Evolutionary conservation across 2,888 invertebrate genomes (phyloP), one percentile per base, ranked within the genome.

Genomic region (Ceramica pisi): DNA sequence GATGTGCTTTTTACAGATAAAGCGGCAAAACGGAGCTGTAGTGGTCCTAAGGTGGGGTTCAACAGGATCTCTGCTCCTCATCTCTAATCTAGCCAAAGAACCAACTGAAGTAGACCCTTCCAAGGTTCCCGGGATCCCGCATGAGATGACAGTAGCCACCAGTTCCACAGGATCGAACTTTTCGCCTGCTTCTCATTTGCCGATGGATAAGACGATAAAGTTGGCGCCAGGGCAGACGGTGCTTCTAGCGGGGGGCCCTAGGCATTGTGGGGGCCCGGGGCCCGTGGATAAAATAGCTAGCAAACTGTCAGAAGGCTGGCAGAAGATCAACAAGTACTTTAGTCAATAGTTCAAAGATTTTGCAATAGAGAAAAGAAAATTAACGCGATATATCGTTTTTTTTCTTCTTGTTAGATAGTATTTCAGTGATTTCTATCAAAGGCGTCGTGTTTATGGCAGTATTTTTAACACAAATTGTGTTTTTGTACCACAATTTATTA

Each of bases 11-110:
- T 91, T 92, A 70, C 89, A 97, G 92, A 96, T 97, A 72, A 97
- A 96, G 69, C 97, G 97, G 67, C 94, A 97, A 56, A 97, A 97
- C 68, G 93, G 91, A 8, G 93, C 93, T 0, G 68, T 95, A 46
- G 90, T 91, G 4, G 82, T 95, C 1, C 82, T 95, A 7, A 87
- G 95, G 70, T 95, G 96, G 96, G 96, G 95, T 9, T 90, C 92
- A 0, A 68, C 86, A 0, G 95, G 95, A 3, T 93, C 94, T 7
- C 90, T 96, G 16, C 82, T 95, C 12, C 89, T 93, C 2, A 85
- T 94, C 10, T 77, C 91, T 14, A 97, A 97, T 88, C 89, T 97
- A 41, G 96, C 94, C 0, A 87, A 87, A 8, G 88, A 87, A 5
- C 87, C 87, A 21, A 90, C 94, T 35, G 95, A 96, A 83, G 91